Conservation (phyloP, 2,113 vertebrate genomes). For the Dicerorhinus sumatrensis region DNA sequence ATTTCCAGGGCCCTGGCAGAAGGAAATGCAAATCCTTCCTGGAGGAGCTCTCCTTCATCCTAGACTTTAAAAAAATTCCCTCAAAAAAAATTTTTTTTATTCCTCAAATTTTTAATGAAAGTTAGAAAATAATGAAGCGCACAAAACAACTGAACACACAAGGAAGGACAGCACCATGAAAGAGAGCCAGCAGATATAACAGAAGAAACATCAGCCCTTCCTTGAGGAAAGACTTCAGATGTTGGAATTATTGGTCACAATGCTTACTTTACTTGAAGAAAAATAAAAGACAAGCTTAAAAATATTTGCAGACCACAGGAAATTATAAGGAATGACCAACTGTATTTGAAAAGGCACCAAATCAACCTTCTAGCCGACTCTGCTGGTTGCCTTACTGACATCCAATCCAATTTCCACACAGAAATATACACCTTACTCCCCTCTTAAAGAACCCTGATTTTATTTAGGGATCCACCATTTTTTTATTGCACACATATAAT, state of each 20-base stretch:
- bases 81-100: neutral
- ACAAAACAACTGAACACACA: neutral
- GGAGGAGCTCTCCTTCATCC: neutral
- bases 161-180: neutral
- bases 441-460: neutral
- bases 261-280: constrained; percentile 10
- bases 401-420: neutral
- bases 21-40: neutral
- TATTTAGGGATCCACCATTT: neutral
- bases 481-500: neutral
- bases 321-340: neutral
- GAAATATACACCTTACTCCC: neutral
- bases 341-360: neutral
- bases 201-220: neutral
- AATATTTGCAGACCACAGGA: neutral
- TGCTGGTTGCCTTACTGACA: neutral
- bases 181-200: neutral
- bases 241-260: neutral
- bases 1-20: neutral
- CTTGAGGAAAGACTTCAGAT: neutral
- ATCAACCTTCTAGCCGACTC: neutral
- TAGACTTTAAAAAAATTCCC: neutral
- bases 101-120: neutral
- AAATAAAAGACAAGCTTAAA: constrained; percentile 3
- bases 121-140: neutral